Percentiles rank a stretch among this genome's conserved stretches.
These are phyloP conservation scores for Microcaecilia unicolor DNA, from an alignment of 2,797 vertebrate species.

Conservation along the genomic window DNA sequence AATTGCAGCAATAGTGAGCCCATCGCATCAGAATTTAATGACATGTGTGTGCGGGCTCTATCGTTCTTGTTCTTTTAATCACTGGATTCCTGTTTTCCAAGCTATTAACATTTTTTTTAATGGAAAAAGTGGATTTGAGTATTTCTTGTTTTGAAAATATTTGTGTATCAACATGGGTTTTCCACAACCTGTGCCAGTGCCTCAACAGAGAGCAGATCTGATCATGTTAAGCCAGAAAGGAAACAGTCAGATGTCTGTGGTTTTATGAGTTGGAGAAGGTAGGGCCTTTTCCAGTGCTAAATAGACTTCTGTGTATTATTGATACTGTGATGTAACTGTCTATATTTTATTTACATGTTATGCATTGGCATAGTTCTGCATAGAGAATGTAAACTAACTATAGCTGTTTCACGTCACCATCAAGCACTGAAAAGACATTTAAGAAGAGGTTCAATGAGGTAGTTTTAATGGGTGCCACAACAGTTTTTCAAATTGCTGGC, in stretches of 20 bases:
- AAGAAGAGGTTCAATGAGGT: slow-evolving; percentile 43
- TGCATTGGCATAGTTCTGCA: slow-evolving; percentile 48
- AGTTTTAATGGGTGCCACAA: slow-evolving; percentile 47
- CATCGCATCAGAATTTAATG: too few relatives aligned
- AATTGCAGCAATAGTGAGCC: too few relatives aligned
- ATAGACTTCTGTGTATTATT: slow-evolving; percentile 45
- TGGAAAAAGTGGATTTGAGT: slow-evolving; percentile 46
- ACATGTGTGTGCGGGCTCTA: too few relatives aligned
- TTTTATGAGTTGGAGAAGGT: slow-evolving; percentile 45
- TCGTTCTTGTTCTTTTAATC: slow-evolving; percentile 35
- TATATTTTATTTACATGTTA: slow-evolving; percentile 47
- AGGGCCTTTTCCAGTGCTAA: slow-evolving; percentile 46
- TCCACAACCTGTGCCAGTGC: slow-evolving; percentile 51
- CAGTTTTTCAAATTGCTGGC: slow-evolving; percentile 42
- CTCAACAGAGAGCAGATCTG: slow-evolving; percentile 51
- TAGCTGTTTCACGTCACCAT: too few relatives aligned
- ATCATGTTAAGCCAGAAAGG: slow-evolving; percentile 44
- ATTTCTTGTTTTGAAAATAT: slow-evolving; percentile 46
- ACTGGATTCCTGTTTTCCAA: slow-evolving; percentile 48
- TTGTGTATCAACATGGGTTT: slow-evolving; percentile 51
- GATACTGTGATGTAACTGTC: slow-evolving; percentile 46
- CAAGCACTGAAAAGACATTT: slow-evolving; percentile 45
- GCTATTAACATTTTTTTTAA: slow-evolving; percentile 45
- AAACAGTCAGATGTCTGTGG: slow-evolving; percentile 44
- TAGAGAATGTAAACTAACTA: slow-evolving; percentile 51